These are phyloP conservation scores for Drosophila elegans DNA, from an alignment of 1,140 invertebrate genomes.

Conservation along the genomic window DNA sequence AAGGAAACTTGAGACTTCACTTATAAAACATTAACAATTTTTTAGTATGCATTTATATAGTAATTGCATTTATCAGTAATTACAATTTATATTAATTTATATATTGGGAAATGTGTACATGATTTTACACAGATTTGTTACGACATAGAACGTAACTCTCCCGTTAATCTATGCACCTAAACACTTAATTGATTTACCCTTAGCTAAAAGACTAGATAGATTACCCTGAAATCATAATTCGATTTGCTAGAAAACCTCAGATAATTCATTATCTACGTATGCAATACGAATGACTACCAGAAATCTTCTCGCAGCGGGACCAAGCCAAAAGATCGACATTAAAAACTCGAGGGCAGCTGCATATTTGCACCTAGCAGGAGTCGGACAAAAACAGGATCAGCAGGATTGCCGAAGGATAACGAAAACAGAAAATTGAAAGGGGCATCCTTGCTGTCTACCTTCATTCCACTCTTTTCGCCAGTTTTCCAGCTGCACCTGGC, in stretches of 20 bases:
- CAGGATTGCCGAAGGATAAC: conserved; percentile 65
- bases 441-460: conserved; percentile 48
- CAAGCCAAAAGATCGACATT: conserved; percentile 18
- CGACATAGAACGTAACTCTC: background rate
- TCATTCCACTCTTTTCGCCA: conserved; percentile 26
- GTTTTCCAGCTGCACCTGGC: conserved; percentile 67
- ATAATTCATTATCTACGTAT: conserved; percentile 48
- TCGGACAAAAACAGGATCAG: conserved; percentile 37
- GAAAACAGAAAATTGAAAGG: conserved; percentile 58
- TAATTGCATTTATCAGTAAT: too few species aligned
- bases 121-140: background rate
- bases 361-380: conserved; percentile 51
- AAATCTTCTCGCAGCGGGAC: conserved; percentile 46
- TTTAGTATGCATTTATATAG: too few species aligned
- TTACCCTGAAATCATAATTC: conserved; percentile 28
- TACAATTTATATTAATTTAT: background rate
- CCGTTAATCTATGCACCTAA: conserved; percentile 5
- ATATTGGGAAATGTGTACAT: too few species aligned
- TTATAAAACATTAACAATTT: too few species aligned
- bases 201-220: conserved; percentile 9
- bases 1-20: too few species aligned
- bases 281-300: conserved; percentile 27
- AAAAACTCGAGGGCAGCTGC: conserved; percentile 41
- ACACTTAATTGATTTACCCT: conserved; percentile 14
- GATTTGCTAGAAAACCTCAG: conserved; percentile 6